Evolutionary conservation across 2,888 invertebrate species (phyloP), one percentile per base, ranked within the genome.

Genomic region (Eurytoma californica): DNA sequence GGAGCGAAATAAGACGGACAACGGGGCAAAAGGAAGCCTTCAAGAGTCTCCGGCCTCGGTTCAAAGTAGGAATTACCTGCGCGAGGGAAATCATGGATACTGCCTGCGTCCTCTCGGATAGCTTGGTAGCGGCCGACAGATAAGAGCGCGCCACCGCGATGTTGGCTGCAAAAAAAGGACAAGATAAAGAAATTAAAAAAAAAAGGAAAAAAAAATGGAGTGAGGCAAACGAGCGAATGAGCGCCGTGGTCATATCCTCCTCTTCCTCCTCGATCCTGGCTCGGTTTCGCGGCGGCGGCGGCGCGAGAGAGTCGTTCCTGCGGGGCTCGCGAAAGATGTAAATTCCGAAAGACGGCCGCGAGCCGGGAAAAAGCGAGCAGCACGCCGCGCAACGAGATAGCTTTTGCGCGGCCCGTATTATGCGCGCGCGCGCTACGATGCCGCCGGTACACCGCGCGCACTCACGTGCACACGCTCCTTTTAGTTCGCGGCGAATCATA

Each of bases 61-160:
- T 67, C 60, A 60, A 30, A 60, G 61, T 57, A 63, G 49, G 73
- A 77, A 72, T 83, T 85, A 90, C 90, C 91, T 97, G 97, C 57
- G 96, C 96, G 82, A 97, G 91, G 0, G 96, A 96, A 68, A 96
- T 94, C 92, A 94, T 94, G 0, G 96, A 95, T 67, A 97, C 95
- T 1, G 96, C 96, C 81, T 94, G 93, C 2, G 97, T 97, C 79
- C 97, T 92, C 91, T 97, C 97, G 66, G 92, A 91, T 55, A 95
- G 89, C 84, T 94, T 93, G n/a, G 97, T 97, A 9, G 97, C 96
- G 55, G 96, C 94, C 47, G 97, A 96, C 80, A 97, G 90, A 91
- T 97, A 97, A 14, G 96, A 95, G 30, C 97, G 93, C 81, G 96
- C 96, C 53, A 95, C 94, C 0, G 96, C 96, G 81, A 96, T 94